Percentiles rank a stretch among this genome's conserved stretches.
phyloP scores from a whole-genome alignment of 2,797 vertebrate species.

The Salarias fasciatus region DNA sequence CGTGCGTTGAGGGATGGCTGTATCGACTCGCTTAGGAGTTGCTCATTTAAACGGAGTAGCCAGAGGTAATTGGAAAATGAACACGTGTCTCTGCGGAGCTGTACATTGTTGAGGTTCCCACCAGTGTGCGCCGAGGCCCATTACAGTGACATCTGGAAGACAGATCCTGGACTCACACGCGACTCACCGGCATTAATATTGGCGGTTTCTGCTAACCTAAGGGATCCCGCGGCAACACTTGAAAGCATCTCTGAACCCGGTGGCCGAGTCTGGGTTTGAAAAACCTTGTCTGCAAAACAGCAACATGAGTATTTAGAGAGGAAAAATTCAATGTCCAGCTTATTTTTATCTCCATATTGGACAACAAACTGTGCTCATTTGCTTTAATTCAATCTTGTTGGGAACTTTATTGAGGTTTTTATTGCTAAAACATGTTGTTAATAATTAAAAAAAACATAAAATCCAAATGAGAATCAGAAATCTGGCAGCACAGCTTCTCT shows the following conservation, averaged over 20 bases:
- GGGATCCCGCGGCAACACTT: conserved; percentile 52
- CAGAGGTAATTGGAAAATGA: conserved; percentile 63
- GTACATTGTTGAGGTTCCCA: conserved; percentile 43
- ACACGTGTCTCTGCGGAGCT: conserved; percentile 36
- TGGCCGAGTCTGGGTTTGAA: conserved; percentile 34
- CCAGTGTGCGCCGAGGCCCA: conserved; percentile 52
- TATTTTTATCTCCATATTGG: background rate
- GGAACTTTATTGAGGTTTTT: background rate
- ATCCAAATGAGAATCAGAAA: background rate
- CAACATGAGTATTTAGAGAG: conserved; percentile 6
- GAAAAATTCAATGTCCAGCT: background rate
- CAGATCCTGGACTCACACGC: conserved; percentile 44
- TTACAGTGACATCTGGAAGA: conserved; percentile 73
- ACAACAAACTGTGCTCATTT: background rate
- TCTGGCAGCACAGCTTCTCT: background rate
- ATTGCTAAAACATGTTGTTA: background rate
- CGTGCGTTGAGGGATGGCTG: conserved; percentile 9
- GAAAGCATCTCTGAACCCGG: conserved; percentile 36
- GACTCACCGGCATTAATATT: conserved; percentile 41
- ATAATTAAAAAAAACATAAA: background rate
- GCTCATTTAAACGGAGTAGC: conserved; percentile 44
- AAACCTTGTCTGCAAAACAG: conserved; percentile 10
- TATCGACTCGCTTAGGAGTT: conserved; percentile 33
- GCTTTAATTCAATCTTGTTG: background rate
- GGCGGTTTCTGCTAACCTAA: conserved; percentile 46